Evolutionary conservation across 2,113 vertebrate species (phyloP).

Genomic region (Andinoacara biseriatus): DNA sequence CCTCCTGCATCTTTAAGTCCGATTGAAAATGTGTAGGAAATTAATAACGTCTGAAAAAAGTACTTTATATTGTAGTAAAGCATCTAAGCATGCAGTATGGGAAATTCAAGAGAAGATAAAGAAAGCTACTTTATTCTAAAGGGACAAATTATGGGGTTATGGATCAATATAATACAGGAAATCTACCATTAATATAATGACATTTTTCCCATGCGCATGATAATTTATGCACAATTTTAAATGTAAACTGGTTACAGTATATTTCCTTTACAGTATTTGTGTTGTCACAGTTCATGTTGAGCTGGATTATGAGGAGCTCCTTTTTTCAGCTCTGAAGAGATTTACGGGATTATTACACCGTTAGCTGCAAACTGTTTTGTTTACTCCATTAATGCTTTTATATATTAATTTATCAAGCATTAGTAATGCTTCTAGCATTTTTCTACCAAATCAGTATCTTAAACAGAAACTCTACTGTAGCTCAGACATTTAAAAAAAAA

Average conservation of each 20-base stretch:
- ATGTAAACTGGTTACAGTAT: conserved; percentile 6
- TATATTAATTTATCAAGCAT: conserved; percentile 31
- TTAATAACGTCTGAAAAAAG: not conserved
- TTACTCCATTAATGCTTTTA: conserved; percentile 17
- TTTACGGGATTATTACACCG: conserved; percentile 30
- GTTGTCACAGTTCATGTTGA: not conserved
- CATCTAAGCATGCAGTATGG: not conserved
- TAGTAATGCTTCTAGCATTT: conserved; percentile 7
- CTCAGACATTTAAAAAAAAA: not conserved
- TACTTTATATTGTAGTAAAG: not conserved
- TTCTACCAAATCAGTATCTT: conserved; percentile 10
- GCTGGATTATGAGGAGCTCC: not conserved
- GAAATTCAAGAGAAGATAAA: not conserved
- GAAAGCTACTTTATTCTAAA: conserved; percentile 11
- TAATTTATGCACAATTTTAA: not conserved
- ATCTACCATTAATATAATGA: conserved; percentile 54
- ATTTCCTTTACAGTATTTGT: conserved; percentile 10
- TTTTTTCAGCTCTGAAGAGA: not conserved
- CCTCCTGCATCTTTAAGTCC: conserved; percentile 1
- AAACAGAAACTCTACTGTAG: conserved; percentile 18
- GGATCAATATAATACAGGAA: conserved; percentile 22
- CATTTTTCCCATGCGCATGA: conserved; percentile 8
- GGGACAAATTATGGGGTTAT: not conserved
- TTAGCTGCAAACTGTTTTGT: conserved; percentile 37
- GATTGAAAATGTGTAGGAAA: not conserved